Evolutionary conservation across 2,113 vertebrate genomes (phyloP), one percentile per base, ranked within the genome.

Genomic region (Tenebrosternarchus preto): DNA sequence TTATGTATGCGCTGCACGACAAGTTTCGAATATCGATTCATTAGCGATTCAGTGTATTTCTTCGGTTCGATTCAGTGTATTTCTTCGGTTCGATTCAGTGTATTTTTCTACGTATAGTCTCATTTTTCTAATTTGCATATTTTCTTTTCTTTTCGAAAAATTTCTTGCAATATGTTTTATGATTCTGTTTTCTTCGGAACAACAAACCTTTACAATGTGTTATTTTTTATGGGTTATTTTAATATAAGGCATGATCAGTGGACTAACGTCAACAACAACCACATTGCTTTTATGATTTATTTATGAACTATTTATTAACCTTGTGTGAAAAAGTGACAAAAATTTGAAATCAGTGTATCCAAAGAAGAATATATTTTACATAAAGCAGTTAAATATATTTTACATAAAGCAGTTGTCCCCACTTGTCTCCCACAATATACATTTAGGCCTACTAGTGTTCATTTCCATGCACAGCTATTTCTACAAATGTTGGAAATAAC

Each of bases 291-390:
- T 61, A 86, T 89, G 84, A 81, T 85, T 77, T 31, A 3, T 87
- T 87, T 87, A 84, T 87, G 80, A 86, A 71, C 88, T 31, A 4
- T 87, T 87, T 87, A 84, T 87, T 81, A 86, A 71, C 88, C 80
- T 87, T 82, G 80, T 74, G 90, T 93, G 90, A 84, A 90, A 74
- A 91, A 90, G 85, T 90, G 87, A 89, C 87, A 90, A 88, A 76
- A 22, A 80, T 87, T n/a, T 69, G 50, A 88, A 90, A 88, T 80
- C 63, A 46, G 86, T 89, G 85, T 20, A 85, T 90, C 88, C 86
- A 84, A 86, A 91, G 90, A 90, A 87, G 90, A 89, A 91, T 85
- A 63, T 85, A n/a, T 27, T 86, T 89, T 86, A 78, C 36, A 90
- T 86, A 92, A 90, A 90, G 75, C 9, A 77, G 66, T n/a, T 81